Conservation (phyloP, 1,140 invertebrate genomes). For the Thereuonema tuberculata region DNA sequence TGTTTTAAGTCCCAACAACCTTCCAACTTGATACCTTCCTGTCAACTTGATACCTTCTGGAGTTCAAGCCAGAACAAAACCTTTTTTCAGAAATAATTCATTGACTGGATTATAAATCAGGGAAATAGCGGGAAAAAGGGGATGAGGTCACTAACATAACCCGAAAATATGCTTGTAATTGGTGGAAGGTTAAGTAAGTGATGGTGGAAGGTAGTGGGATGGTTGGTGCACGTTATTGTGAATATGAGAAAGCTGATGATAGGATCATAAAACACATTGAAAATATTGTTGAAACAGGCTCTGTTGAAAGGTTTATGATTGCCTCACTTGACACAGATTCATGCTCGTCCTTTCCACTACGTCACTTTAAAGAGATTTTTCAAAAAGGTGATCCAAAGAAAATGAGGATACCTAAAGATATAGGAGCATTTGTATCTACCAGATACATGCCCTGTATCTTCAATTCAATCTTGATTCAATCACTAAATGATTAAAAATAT, state of each 20-base stretch:
- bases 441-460: too few relatives aligned
- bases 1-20: not conserved
- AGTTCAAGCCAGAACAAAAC: not conserved
- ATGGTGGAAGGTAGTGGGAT: too few relatives aligned
- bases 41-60: not conserved
- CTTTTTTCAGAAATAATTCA: not conserved
- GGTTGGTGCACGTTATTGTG: not conserved
- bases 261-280: not conserved
- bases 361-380: not conserved
- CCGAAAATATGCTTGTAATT: not conserved
- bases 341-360: not conserved
- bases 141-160: not conserved
- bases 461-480: too few relatives aligned
- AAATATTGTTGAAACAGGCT: not conserved
- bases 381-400: too few relatives aligned
- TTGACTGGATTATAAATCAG: not conserved
- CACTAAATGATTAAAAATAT: not conserved
- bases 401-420: not conserved
- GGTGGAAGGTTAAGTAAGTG: not conserved
- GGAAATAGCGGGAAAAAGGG: not conserved
- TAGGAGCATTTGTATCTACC: not conserved
- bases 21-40: not conserved
- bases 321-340: not conserved
- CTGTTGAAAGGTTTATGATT: not conserved
- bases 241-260: not conserved